These are phyloP conservation scores for Bombyx mandarina DNA, from an alignment of 1,140 invertebrate genomes.

Conservation along the genomic window DNA sequence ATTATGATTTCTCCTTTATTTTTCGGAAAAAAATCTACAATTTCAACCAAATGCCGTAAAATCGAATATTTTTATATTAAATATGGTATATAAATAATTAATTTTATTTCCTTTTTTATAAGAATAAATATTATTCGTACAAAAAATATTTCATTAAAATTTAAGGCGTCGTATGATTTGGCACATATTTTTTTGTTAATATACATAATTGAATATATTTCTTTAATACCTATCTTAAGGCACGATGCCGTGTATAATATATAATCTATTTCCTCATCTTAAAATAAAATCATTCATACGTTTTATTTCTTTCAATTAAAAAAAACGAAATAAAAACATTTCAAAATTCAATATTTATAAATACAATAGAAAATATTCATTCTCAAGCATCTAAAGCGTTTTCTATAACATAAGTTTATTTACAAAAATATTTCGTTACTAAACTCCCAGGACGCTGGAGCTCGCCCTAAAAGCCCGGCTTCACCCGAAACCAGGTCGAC, in stretches of 20 bases:
- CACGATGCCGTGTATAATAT: slow-evolving; percentile 18
- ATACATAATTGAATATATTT: background rate
- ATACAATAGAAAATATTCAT: background rate
- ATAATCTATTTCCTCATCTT: background rate
- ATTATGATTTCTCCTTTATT: too few species aligned
- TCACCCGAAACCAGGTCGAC: too few species aligned
- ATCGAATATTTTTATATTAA: too few species aligned
- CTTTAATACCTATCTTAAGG: slow-evolving; percentile 23
- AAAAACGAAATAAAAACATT: too few species aligned
- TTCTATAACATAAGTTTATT: slow-evolving; percentile 9
- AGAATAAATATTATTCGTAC: too few species aligned
- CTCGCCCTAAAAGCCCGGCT: too few species aligned
- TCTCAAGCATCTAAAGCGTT: background rate
- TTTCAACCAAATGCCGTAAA: too few species aligned
- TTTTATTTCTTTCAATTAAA: too few species aligned
- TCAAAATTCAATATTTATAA: background rate
- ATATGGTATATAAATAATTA: too few species aligned
- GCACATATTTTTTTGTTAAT: slow-evolving; percentile 14
- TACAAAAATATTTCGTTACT: slow-evolving; percentile 28
- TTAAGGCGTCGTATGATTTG: slow-evolving; percentile 6
- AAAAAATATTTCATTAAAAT: too few species aligned
- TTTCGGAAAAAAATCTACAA: too few species aligned
- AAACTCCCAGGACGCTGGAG: slow-evolving; percentile 4
- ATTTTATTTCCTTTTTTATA: too few species aligned
- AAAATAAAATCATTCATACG: background rate